Base-by-base conservation (phyloP, 2,113 vertebrate species). In the Reinhardtius hippoglossoides region DNA sequence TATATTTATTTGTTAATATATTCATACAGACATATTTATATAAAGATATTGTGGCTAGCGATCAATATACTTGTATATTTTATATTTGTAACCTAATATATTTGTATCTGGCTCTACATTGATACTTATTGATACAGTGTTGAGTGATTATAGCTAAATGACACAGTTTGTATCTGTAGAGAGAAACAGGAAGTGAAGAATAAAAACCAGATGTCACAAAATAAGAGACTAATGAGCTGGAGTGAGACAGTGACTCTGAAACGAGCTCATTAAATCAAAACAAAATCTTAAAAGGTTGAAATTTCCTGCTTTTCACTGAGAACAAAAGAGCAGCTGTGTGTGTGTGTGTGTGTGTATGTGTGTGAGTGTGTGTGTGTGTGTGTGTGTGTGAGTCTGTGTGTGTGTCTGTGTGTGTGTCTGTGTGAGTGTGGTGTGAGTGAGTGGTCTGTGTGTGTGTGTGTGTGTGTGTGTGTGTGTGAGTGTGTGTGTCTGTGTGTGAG, bases 221-320 rank as follows among this genome's bases (percentile, higher is more conserved):
- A 69, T 57, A 13, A 16, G 14, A 44, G 52, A 20, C 21, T 56
- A 57, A 69, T 26, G 67, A 69, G 58, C 3, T 2, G 54, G 46
- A 50, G 26, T 3, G 52, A 50, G 35, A 23, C 23, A 27, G 42
- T 9, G 40, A 8, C 21, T 16, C 37, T 18, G 13, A 52, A 16
- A 40, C 18, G 26, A 31, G 54, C 26, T 54, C 20, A 66, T 78
- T 70, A 46, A 78, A 59, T 66, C 68, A 59, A 42, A 16, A 9
- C 24, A 60, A 71, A 52, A 16, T 66, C 50, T 64, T 42, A 67
- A 78, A 72, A 79, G 76, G 46, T 59, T 42, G 61, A 72, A 79
- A 71, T 66, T 57, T 78, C 64, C 68, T 40, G 52, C 40, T 69
- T 66, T 71, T 78, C 42, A 71, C 12, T 14, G 15, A 66, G 68